Evolutionary conservation across 2,797 vertebrate genomes (phyloP), one percentile per base, ranked within the genome.

Genomic region (Urocyon cinereoargenteus): DNA sequence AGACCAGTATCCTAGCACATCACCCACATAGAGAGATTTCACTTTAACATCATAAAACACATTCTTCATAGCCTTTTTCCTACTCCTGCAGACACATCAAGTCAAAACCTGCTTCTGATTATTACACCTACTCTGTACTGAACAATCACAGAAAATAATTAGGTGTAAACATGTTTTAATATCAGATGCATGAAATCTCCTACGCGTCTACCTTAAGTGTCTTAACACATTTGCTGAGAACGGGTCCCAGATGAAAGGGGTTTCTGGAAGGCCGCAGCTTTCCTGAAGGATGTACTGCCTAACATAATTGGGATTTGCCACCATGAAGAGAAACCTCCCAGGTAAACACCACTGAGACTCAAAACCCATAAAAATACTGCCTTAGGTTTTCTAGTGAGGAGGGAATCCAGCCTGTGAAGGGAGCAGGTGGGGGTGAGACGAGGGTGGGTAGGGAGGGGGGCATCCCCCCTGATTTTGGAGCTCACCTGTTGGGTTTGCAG

Each of bases 401-500:
- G 64, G 49, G 34, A 64, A n/a, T 0, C 6, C 2, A 24, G 72
- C 49, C 26, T 10, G 22, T 19, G 51, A 40, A 78, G 72, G 84
- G 22, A 14, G 16, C 11, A 3, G 3, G 34, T 3, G 70, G 34
- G 15, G 4, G 0, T 1, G n/a, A 62, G 64, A 5, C 15, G 55
- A 28, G 24, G 21, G 15, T 22, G 5, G 53, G 11, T 45, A 45
- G 40, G 40, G 40, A 45, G 53, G 45, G 2, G 18, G 36, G 22
- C 18, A 1, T 22, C 3, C 13, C 3, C n/a, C 0, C 0, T 11
- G 2, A 7, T 21, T 4, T 26, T 9, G 55, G 70, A 0, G 15
- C 98, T 96, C 98, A 99, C 99, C 99, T 99, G 99, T 99, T 28
- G 99, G 98, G 96, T 99, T 99, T 75, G 98, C 97, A 51, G 99